A percentile compares a stretch with the other conserved stretches of the same genome.
Conservation (phyloP, 1,140 invertebrate species). For the Bilobella aurantiaca region DNA sequence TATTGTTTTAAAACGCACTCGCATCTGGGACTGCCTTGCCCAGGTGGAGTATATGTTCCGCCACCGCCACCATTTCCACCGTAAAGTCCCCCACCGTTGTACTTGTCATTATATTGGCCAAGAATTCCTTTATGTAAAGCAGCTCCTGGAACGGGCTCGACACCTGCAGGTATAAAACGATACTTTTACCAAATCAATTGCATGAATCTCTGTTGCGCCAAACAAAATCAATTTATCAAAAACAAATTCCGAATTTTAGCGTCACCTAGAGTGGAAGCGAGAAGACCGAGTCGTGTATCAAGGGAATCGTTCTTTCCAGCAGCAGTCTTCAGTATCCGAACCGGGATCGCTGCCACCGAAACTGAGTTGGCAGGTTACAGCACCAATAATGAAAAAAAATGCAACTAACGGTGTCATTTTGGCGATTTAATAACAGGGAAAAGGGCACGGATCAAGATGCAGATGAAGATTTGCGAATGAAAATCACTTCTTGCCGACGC, state of each 20-base stretch:
- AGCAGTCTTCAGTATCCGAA: neutral
- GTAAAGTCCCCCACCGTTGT: neutral
- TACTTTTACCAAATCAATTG: neutral
- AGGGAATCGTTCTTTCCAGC: neutral
- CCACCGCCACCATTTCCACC: no score
- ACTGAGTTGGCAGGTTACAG: neutral
- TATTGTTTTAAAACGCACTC: neutral
- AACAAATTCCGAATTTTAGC: neutral
- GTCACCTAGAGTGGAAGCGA: constrained; percentile 8
- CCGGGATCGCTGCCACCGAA: neutral
- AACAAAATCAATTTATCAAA: neutral
- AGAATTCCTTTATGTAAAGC: neutral
- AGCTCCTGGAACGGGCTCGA: constrained; percentile 17
- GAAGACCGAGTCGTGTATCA: constrained; percentile 10
- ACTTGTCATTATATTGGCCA: neutral
- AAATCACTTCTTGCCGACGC: no score
- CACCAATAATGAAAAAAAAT: neutral
- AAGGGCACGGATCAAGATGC: no score
- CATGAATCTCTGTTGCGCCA: neutral
- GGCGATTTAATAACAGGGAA: no score
- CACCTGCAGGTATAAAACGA: neutral
- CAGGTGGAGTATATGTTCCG: no score
- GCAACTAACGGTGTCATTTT: neutral
- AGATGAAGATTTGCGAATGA: no score
- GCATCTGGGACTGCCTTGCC: no score